Percentiles rank a stretch among this genome's conserved stretches.
These are phyloP conservation scores for Scaptomyza reducta DNA, from an alignment of 2,888 invertebrate genomes.

Conservation along the genomic window DNA sequence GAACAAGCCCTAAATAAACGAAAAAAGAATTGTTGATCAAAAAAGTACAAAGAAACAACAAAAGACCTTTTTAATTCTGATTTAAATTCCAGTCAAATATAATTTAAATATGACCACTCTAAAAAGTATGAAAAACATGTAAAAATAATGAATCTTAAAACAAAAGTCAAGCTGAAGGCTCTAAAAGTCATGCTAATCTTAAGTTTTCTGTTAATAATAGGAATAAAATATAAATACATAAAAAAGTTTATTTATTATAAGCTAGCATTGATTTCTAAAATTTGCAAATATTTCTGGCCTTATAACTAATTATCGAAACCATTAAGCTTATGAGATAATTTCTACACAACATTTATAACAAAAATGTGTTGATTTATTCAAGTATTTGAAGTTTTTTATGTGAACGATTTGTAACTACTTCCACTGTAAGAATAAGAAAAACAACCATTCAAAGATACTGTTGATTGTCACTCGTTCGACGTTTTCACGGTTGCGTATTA, in stretches of 20 bases:
- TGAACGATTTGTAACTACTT: not conserved
- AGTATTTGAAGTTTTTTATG: not conserved
- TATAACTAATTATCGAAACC: not conserved
- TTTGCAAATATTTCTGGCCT: not conserved
- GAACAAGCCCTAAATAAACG: not conserved
- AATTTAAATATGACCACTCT: too few relatives aligned
- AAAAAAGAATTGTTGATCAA: not conserved
- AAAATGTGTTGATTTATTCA: not conserved
- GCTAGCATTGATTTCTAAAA: too few relatives aligned
- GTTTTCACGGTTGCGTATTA: constrained; percentile 68
- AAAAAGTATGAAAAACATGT: too few relatives aligned
- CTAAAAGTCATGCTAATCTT: too few relatives aligned
- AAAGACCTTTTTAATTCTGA: too few relatives aligned
- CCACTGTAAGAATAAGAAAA: not conserved
- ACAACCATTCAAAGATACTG: constrained; percentile 46
- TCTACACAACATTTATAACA: not conserved
- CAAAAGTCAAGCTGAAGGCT: too few relatives aligned
- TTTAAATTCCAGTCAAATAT: too few relatives aligned
- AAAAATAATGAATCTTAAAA: too few relatives aligned
- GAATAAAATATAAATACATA: too few relatives aligned
- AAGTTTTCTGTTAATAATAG: too few relatives aligned
- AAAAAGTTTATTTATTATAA: too few relatives aligned
- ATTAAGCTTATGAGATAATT: not conserved
- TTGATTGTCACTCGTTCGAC: constrained; percentile 24
- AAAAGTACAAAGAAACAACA: not conserved